A percentile compares a stretch with the other conserved stretches of the same genome.
Conservation (phyloP, 1,140 invertebrate species). For the Drosophila lini region DNA sequence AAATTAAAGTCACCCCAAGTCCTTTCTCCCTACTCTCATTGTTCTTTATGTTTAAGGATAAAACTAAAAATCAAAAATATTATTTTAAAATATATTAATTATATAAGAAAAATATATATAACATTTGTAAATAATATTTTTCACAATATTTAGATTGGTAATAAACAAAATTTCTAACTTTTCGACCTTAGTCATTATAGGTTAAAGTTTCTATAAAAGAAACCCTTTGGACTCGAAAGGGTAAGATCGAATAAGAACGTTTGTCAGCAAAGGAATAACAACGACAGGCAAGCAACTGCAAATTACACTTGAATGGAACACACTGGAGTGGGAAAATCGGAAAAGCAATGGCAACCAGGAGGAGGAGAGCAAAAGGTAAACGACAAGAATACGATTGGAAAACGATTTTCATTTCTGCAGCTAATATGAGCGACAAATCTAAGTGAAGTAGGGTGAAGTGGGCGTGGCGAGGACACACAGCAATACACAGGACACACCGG, state of each 20-base stretch:
- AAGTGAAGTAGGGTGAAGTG: slow-evolving; percentile 44
- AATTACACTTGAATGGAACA: slow-evolving; percentile 65
- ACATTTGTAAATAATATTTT: too few species aligned
- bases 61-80: not conserved
- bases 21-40: too few species aligned
- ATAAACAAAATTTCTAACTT: not conserved
- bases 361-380: slow-evolving; percentile 66
- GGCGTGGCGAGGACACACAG: slow-evolving; percentile 13
- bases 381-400: slow-evolving; percentile 78
- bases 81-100: not conserved
- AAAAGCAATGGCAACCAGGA: slow-evolving; percentile 31
- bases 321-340: slow-evolving; percentile 20
- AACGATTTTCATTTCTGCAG: slow-evolving; percentile 83
- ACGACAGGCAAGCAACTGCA: slow-evolving; percentile 67
- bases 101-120: not conserved
- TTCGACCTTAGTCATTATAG: too few species aligned
- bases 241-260: slow-evolving; percentile 11
- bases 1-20: not conserved
- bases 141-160: not conserved
- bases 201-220: not conserved
- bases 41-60: not conserved
- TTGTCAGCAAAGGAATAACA: slow-evolving; percentile 63
- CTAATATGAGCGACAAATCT: slow-evolving; percentile 83
- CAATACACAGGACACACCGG: slow-evolving; percentile 6
- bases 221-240: not conserved